A percentile compares a stretch with the other conserved stretches of the same genome.
phyloP scores from a whole-genome alignment of 1,140 invertebrate species.

The Pseudomyrmex concolor region DNA sequence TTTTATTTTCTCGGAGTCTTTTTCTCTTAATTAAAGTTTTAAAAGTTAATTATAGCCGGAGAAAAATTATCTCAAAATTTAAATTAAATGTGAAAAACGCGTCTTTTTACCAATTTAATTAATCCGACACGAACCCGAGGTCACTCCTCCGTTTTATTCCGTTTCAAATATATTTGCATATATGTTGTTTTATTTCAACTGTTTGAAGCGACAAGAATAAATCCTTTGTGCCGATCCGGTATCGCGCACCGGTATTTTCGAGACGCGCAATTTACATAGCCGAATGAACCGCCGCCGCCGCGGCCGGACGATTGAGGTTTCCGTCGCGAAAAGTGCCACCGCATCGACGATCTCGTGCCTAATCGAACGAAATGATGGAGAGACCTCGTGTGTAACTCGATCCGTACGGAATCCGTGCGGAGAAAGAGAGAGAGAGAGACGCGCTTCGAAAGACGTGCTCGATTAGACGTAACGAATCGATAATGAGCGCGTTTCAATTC shows the following conservation, averaged over 20 bases:
- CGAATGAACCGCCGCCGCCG: not conserved
- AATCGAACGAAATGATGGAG: constrained; percentile 54
- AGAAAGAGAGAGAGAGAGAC: not conserved
- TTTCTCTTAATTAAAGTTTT: no score
- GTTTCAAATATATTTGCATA: no score
- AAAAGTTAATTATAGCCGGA: no score
- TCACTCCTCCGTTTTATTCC: no score
- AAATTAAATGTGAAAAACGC: no score
- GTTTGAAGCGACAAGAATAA: no score
- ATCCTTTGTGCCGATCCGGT: no score
- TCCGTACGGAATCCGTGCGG: constrained; percentile 15
- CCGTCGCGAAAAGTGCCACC: constrained; percentile 37
- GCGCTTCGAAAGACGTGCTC: constrained; percentile 3
- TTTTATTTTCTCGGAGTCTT: no score
- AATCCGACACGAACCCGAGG: no score
- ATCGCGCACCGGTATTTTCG: constrained; percentile 12
- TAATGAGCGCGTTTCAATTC: constrained; percentile 57
- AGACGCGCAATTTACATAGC: constrained; percentile 17
- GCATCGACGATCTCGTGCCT: constrained; percentile 33
- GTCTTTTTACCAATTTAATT: no score
- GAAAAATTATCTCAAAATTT: no score
- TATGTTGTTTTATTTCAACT: no score
- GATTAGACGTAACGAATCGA: constrained; percentile 49
- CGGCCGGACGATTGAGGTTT: not conserved
- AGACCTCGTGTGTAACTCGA: constrained; percentile 34